Evolutionary conservation across 2,113 vertebrate species (phyloP), one percentile per base, ranked within the genome.

Genomic region (Festucalex cinctus): DNA sequence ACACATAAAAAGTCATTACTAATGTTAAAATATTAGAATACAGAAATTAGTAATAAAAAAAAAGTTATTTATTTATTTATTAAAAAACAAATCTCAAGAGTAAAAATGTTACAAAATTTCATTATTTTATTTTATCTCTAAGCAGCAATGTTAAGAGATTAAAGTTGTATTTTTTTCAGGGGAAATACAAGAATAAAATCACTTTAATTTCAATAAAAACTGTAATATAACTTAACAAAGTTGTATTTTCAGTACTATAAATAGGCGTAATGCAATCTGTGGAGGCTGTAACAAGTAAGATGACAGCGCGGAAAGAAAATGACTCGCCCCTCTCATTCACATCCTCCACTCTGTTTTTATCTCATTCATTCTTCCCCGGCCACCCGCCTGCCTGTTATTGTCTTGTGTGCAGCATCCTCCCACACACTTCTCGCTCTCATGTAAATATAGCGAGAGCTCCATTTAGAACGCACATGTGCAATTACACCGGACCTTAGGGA

Each of bases 391-490:
- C 39, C 61, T 44, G 59, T 79, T 76, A 71, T 58, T 69, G 69
- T 76, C 57, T 66, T 61, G 53, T 73, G 77, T 37, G 10, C 73
- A 41, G 74, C 37, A n/a, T 83, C 82, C 70, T 79, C 76, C 75
- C 79, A 83, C 76, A 83, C 78, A 80, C 75, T 79, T 76, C 75
- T 80, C 69, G 49, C 36, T 43, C 75, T 71, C 69, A 71, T 75
- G 81, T 83, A 87, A 88, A 89, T 83, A 87, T 75, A 86, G 69
- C 76, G 70, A 62, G 39, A 48, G 78, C 83, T 88, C 84, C 88
- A 81, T 91, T 86, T 91, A 90, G 87, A 78, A 12, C 66, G 53
- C 64, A 69, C 66, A 86, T 84, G 74, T 89, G 83, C 79, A 89
- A 90, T 91, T 91, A 90, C 58, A 57, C 54, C 36, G 74, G 68